phyloP scores from a whole-genome alignment of 2,113 vertebrate species.

The Onychorhynchus coronatus region DNA sequence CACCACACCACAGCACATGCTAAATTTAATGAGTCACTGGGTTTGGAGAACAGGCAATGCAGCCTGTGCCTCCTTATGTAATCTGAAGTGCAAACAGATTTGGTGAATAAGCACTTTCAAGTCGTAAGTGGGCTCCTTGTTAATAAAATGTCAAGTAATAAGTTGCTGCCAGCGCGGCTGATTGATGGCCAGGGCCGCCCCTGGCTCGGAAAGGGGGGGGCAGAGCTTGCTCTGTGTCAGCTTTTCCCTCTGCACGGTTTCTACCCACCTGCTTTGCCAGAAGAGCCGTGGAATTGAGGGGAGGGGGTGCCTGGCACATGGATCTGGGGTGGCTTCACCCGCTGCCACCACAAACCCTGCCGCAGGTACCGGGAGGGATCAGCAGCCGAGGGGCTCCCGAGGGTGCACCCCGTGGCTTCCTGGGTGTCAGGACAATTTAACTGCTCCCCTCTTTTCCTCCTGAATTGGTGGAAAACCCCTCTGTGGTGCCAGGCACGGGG shows the following conservation, averaged over 20 bases:
- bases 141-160: background rate
- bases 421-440: fast-evolving
- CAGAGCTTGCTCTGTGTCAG: background rate
- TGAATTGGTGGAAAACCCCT: background rate
- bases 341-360: background rate
- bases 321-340: background rate
- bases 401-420: fast-evolving
- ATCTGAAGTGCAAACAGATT: background rate
- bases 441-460: background rate
- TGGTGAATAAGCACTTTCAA: background rate
- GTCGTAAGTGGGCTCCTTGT: background rate
- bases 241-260: background rate
- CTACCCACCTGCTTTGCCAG: background rate
- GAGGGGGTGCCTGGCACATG: background rate
- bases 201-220: background rate
- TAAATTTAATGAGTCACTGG: background rate
- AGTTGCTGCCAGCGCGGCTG: background rate
- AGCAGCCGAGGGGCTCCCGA: fast-evolving
- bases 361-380: background rate
- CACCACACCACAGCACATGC: background rate
- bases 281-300: fast-evolving
- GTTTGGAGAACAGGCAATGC: background rate
- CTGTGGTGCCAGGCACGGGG: background rate
- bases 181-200: background rate
- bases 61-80: background rate